A percentile compares a stretch with the other conserved stretches of the same genome.
phyloP scores from a whole-genome alignment of 2,113 vertebrate genomes.

The Poicephalus gulielmi region DNA sequence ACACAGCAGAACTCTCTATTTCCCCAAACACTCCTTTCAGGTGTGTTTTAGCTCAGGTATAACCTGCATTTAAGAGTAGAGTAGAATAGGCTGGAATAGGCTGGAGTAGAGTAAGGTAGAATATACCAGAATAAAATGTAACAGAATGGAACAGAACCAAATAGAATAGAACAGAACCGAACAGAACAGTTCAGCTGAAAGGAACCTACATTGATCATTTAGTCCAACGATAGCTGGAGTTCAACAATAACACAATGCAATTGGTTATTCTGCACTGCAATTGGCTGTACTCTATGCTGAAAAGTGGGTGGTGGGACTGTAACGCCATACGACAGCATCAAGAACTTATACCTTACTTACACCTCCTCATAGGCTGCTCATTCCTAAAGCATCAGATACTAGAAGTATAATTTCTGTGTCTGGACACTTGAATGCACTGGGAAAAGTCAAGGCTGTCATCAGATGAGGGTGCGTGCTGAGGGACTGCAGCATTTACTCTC shows the following conservation, averaged over 20 bases:
- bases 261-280: fast-evolving
- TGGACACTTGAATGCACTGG: neutral
- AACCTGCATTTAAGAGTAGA: neutral
- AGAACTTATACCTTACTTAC: neutral
- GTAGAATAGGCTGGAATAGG: neutral
- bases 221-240: neutral
- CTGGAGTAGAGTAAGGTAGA: neutral
- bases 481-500: neutral
- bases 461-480: fast-evolving
- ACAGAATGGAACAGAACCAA: neutral
- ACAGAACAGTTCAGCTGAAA: neutral
- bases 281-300: neutral
- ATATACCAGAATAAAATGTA: neutral
- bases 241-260: neutral
- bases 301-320: neutral
- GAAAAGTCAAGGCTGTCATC: neutral
- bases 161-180: neutral
- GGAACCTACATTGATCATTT: neutral
- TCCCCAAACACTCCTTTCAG: neutral
- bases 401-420: neutral
- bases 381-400: neutral
- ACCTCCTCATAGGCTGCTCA: neutral
- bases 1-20: neutral
- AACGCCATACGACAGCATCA: neutral
- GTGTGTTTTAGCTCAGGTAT: neutral